Evolutionary conservation across 2,888 invertebrate species (phyloP), one percentile per base, ranked within the genome.

Genomic region (Colletes collaris): DNA sequence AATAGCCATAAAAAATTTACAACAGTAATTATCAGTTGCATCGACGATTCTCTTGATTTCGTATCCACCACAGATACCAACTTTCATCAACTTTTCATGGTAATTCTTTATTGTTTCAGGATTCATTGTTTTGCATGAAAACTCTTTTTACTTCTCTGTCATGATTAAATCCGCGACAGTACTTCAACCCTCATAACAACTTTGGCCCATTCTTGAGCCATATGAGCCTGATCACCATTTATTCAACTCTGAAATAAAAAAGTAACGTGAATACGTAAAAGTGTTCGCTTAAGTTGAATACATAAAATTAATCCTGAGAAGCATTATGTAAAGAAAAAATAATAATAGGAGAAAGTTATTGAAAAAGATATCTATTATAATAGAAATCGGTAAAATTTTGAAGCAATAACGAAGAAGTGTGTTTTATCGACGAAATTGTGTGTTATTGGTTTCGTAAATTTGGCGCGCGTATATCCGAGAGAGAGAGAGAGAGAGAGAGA

Each of bases 31-130:
- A 19, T 27, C 44, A 2, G 16, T 16, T 13, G 5, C n/a, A 37
- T 37, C 13, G 10, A 44, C 49, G 13, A 73, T 27, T 58, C 27
- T 7, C 13, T 44, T 58, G 8, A 50, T 55, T 27, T 55, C 65
- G 37, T 60, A 56, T 63, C 46, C 49, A n/a, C 19, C 37, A 37
- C 11, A 49, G 60, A 49, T 40, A 59, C 19, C n/a, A 59, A 11
- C 13, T 66, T 8, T 7, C 0, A 0, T 76, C 44, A 44, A 50
- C 40, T 52, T 62, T 27, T 46, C 40, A 62, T 40, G 16, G 16
- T 62, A 65, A 76, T 77, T 79, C 60, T 79, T 79, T 76, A 79
- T 70, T 79, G 70, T 62, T 55, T 76, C 65, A 55, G 56, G 37
- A 62, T 50, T 27, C 50, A 60, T 44, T 56, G 56, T 56, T 16